Evolutionary conservation across 2,113 vertebrate species (phyloP).

Genomic region (Dicrurus megarhynchus): DNA sequence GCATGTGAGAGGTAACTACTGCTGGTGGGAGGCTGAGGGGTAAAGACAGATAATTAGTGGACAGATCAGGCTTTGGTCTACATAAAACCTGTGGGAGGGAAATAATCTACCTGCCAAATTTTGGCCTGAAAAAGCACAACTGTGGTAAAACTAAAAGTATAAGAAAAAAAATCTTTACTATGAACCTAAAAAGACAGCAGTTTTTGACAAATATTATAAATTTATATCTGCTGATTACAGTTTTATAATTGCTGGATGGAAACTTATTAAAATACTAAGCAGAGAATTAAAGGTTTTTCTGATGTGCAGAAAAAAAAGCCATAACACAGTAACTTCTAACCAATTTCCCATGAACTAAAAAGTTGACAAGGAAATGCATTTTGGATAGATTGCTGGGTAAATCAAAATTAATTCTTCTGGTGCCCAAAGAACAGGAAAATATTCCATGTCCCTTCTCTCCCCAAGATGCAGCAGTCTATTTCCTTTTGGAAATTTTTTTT

Average conservation of each 20-base stretch:
- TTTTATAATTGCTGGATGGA: neutral
- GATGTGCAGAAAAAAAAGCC: fast-evolving
- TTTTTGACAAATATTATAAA: neutral
- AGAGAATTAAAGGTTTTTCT: neutral
- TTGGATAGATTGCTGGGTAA: neutral
- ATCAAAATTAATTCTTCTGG: neutral
- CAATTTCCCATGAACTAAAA: neutral
- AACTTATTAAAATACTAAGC: neutral
- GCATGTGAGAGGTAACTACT: neutral
- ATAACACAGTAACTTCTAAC: neutral
- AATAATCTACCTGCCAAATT: neutral
- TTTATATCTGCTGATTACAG: neutral
- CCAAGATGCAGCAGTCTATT: neutral
- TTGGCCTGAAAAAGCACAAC: neutral
- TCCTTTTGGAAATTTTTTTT: neutral
- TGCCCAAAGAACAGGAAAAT: neutral
- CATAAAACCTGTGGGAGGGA: neutral
- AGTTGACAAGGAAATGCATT: neutral
- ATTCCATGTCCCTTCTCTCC: neutral
- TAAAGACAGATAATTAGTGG: neutral
- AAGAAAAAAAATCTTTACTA: neutral
- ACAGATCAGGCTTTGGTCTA: neutral
- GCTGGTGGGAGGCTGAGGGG: neutral
- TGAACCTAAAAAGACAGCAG: neutral
- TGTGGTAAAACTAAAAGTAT: neutral